Percentiles rank a stretch among this genome's conserved stretches.
phyloP scores from a whole-genome alignment of 2,888 invertebrate species.

The Cephus pygmeus region DNA sequence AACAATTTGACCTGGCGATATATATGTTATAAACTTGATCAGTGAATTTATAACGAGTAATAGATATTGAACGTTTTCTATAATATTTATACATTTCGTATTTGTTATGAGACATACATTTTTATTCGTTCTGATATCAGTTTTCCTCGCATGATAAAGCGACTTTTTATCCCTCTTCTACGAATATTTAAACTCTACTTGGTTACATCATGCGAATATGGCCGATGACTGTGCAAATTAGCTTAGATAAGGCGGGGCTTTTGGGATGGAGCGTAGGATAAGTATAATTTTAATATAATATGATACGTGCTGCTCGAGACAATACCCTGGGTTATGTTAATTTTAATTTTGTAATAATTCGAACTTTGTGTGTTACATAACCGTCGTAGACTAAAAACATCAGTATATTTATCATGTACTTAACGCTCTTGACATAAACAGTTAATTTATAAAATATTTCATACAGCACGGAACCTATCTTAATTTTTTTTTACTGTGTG shows the following conservation, averaged over 20 bases:
- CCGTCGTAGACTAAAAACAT: background rate
- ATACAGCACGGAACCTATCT: too few species aligned
- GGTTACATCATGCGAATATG: background rate
- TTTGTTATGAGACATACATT: too few species aligned
- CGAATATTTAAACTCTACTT: background rate
- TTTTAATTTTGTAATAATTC: background rate
- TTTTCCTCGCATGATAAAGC: background rate
- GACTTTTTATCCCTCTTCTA: background rate
- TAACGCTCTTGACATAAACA: background rate
- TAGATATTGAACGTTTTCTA: background rate
- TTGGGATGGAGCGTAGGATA: background rate
- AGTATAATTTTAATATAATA: background rate
- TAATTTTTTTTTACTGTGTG: too few species aligned
- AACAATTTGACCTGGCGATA: background rate
- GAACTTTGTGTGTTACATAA: background rate
- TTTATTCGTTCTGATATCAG: too few species aligned
- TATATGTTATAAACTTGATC: background rate
- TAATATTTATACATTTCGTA: background rate
- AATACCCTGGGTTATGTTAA: background rate
- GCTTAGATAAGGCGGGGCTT: background rate
- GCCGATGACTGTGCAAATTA: background rate
- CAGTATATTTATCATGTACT: background rate
- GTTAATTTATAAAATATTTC: background rate
- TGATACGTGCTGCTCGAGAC: background rate
- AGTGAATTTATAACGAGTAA: background rate